Evolutionary conservation across 2,888 invertebrate species (phyloP).

Genomic region (Hirtodrosophila alboralis): DNA sequence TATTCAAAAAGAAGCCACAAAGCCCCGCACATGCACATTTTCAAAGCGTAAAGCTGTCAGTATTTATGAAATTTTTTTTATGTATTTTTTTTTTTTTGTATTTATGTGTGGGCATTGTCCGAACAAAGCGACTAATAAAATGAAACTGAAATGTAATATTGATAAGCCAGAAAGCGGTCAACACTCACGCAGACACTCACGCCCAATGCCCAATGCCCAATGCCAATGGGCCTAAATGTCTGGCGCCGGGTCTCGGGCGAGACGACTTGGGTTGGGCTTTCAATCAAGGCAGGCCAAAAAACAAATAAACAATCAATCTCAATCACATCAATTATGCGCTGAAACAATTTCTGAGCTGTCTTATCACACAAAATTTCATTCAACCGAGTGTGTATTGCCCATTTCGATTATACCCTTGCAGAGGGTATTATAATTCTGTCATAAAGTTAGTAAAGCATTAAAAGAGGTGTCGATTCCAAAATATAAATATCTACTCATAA

Average conservation of each 20-base stretch:
- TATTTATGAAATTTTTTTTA: slow-evolving; percentile 39
- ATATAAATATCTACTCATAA: no score
- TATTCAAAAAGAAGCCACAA: slow-evolving; percentile 62
- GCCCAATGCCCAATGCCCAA: slow-evolving; percentile 10
- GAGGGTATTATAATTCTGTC: no score
- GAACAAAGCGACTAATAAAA: slow-evolving; percentile 45
- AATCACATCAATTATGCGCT: slow-evolving; percentile 79
- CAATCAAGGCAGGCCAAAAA: slow-evolving; percentile 52
- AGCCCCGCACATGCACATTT: slow-evolving; percentile 20
- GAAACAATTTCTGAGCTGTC: slow-evolving; percentile 65
- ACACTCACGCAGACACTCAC: slow-evolving; percentile 26
- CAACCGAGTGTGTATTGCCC: background rate
- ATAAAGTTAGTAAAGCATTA: no score
- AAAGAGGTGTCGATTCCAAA: no score
- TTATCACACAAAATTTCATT: slow-evolving; percentile 50
- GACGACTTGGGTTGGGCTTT: slow-evolving; percentile 40
- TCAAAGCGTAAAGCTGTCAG: slow-evolving; percentile 28
- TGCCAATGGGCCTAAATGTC: slow-evolving; percentile 48
- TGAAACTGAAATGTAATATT: slow-evolving; percentile 70
- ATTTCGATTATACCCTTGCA: no score
- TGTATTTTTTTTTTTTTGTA: slow-evolving; percentile 35
- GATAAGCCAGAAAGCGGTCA: slow-evolving; percentile 73
- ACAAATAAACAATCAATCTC: slow-evolving; percentile 78
- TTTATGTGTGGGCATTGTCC: slow-evolving; percentile 42
- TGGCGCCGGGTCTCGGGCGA: slow-evolving; percentile 55